A percentile compares a stretch with the other conserved stretches of the same genome.
phyloP scores from a whole-genome alignment of 1,140 invertebrate species.

The Trypoxylus dichotomus region DNA sequence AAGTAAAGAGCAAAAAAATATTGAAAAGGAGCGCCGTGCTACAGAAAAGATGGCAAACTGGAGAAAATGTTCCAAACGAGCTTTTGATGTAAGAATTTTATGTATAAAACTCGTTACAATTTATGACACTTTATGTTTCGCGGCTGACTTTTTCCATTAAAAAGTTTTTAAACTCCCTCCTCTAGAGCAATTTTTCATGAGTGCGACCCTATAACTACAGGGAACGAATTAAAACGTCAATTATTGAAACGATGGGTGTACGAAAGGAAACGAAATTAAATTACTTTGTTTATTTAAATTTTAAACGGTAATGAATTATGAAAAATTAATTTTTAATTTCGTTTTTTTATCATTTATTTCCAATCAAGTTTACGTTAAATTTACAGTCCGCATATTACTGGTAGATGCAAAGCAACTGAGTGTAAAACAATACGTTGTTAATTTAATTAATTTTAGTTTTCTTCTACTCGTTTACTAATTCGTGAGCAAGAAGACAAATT shows the following conservation, averaged over 20 bases:
- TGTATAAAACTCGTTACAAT: constrained; percentile 17
- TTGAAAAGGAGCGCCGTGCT: constrained; percentile 6
- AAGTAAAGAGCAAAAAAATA: constrained; percentile 13
- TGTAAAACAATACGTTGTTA: too few species aligned
- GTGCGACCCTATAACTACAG: background rate
- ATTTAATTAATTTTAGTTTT: too few species aligned
- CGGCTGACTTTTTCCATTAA: constrained; percentile 23
- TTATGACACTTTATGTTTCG: constrained; percentile 22
- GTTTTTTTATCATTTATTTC: background rate
- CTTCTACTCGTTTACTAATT: too few species aligned
- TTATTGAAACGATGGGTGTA: background rate
- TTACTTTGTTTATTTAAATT: background rate
- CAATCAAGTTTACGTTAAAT: background rate
- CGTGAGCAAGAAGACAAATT: too few species aligned
- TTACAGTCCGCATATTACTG: background rate
- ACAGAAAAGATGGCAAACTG: background rate
- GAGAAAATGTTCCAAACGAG: background rate
- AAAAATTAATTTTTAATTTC: too few species aligned
- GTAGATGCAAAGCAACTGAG: too few species aligned
- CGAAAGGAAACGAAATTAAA: background rate
- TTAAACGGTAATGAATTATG: too few species aligned
- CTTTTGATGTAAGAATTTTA: constrained; percentile 10
- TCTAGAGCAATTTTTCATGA: constrained; percentile 9
- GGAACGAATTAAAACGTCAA: background rate
- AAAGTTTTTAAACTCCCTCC: background rate